Conservation (phyloP, 2,888 invertebrate species). For the Epirrhoe tristata region DNA sequence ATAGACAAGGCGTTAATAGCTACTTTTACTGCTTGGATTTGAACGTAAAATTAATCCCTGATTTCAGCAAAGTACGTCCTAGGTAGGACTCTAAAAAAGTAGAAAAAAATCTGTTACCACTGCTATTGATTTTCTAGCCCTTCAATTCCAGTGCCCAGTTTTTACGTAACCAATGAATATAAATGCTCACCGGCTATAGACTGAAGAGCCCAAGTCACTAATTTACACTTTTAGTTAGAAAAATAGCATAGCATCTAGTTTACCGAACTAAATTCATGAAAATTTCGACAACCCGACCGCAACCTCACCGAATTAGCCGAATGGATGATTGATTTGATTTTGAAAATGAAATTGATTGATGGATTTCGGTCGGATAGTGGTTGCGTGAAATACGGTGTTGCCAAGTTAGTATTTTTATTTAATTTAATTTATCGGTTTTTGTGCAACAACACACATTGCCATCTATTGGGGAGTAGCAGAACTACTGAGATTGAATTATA, state of each 20-base stretch:
- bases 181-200: neutral
- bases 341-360: conserved; percentile 2
- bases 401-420: neutral
- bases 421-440: neutral
- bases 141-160: neutral
- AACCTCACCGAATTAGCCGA: neutral
- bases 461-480: conserved; percentile 10
- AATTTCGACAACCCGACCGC: conserved; percentile 2
- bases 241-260: conserved; percentile 1
- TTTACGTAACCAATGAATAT: conserved; percentile 17
- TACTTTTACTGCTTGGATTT: neutral
- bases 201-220: neutral
- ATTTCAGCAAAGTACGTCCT: too few relatives aligned
- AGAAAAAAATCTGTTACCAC: neutral
- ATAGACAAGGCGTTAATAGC: neutral
- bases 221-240: neutral
- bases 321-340: neutral
- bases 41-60: neutral
- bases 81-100: too few relatives aligned
- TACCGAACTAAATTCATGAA: neutral
- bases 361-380: neutral
- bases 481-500: neutral
- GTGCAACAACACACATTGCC: neutral
- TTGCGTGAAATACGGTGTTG: neutral
- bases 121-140: conserved; percentile 7